Evolutionary conservation across 1,140 invertebrate genomes (phyloP).

Genomic region (Papilio dardanus): DNA sequence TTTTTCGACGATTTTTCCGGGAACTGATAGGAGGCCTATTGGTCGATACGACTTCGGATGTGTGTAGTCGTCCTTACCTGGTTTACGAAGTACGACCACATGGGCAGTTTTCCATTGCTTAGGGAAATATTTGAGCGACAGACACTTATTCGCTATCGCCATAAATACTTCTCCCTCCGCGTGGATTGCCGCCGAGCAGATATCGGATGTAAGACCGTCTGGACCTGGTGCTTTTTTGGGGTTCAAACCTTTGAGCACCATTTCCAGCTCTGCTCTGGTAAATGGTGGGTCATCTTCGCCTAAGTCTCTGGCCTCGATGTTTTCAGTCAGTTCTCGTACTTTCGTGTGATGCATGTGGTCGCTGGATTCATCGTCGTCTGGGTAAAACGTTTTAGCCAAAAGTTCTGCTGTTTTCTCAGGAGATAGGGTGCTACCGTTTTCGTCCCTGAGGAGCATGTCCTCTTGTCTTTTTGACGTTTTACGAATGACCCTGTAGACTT

Average conservation of each 20-base stretch:
- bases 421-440: conserved; percentile 36
- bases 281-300: conserved; percentile 39
- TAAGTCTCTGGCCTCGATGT: neutral
- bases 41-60: conserved; percentile 16
- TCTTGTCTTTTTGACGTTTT: conserved; percentile 36
- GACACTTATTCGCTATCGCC: conserved; percentile 37
- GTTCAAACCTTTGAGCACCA: conserved; percentile 36
- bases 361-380: conserved; percentile 33
- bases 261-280: conserved; percentile 36
- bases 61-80: conserved; percentile 35
- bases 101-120: conserved; percentile 40
- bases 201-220: conserved; percentile 38
- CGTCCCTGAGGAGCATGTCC: conserved; percentile 22
- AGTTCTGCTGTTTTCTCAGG: conserved; percentile 38
- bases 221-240: conserved; percentile 43
- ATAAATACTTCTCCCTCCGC: conserved; percentile 37
- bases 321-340: conserved; percentile 20
- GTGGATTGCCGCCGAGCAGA: conserved; percentile 38
- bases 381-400: conserved; percentile 45
- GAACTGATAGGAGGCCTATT: conserved; percentile 14
- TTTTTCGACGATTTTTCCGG: conserved; percentile 41
- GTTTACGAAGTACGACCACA: conserved; percentile 38
- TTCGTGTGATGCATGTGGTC: neutral
- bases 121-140: conserved; percentile 38
- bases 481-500: conserved; percentile 44